Evolutionary conservation across 2,797 vertebrate species (phyloP).

Genomic region (Platalea minor): DNA sequence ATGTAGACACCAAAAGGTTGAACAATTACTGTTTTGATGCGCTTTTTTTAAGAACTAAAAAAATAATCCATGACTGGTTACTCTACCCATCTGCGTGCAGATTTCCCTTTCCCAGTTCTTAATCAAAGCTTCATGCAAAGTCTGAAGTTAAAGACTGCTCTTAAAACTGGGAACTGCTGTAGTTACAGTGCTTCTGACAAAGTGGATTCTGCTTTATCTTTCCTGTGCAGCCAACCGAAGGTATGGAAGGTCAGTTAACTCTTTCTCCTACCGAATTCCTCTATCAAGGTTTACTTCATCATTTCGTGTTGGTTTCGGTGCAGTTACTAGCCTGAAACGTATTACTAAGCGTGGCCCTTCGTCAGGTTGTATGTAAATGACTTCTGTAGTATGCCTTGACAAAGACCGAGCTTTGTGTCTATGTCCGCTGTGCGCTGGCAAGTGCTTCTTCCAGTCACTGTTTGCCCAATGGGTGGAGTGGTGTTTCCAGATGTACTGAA

Average conservation of each 20-base stretch:
- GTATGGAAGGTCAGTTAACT: conserved; percentile 34
- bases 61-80: background rate
- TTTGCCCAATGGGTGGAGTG: background rate
- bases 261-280: background rate
- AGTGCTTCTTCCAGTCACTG: background rate
- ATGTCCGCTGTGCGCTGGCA: background rate
- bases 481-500: background rate
- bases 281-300: background rate
- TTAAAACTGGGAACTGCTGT: background rate
- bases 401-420: accelerated
- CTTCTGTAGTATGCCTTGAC: background rate
- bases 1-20: background rate
- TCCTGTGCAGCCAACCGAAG: conserved; percentile 10
- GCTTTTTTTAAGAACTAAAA: background rate
- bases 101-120: background rate
- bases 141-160: conserved; percentile 9
- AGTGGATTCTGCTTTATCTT: conserved; percentile 27
- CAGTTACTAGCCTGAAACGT: background rate
- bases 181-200: background rate
- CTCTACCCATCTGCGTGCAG: background rate
- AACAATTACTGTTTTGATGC: background rate
- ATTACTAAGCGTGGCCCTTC: background rate
- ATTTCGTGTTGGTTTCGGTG: background rate
- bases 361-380: background rate
- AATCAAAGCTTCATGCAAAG: background rate